Base-by-base conservation (phyloP, 2,797 vertebrate species). In the Ctenosaura bakeri region DNA sequence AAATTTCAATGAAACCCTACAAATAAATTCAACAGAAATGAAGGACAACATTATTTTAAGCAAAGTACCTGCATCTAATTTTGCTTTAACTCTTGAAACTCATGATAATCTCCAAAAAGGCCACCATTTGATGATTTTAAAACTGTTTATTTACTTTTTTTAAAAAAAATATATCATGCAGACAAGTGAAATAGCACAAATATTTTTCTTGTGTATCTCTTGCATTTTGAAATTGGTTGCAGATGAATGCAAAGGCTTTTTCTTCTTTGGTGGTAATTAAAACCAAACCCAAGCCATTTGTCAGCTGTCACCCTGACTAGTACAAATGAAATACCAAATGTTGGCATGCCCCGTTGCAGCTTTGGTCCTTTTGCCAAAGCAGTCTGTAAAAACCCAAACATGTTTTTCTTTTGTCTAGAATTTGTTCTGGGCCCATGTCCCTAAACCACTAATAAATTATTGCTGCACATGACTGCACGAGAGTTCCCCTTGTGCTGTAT, bases 381-480 rank as follows among this genome's bases (percentile, higher is more conserved):
- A 0, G 66, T 95, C 87, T 86, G 82, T 87, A 95, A 95, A 93
- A 96, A 95, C 92, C 95, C 94, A 95, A 96, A 95, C 93, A 95
- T 94, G 91, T 97, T 96, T 97, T 96, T 86, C 93, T 96, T 96
- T 95, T 95, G 93, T 97, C 93, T 96, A 96, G 95, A 96, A 96
- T 96, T 93, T 95, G 94, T 96, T 96, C 95, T 96, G 93, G 94
- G 93, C 92, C 92, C 89, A 90, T 56, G 94, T 94, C 90, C 93
- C 90, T 95, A 90, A 95, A 94, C 94, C 95, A 96, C 93, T 94
- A 93, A 95, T 95, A 95, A 94, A 93, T 93, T 94, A 93, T 79
- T 92, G 90, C 88, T 52, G n/a, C 83, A 83, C 82, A 9, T 85
- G 85, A 86, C 88, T 90, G 84, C 24, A 12, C 79, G 88, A 95